Evolutionary conservation across 2,888 invertebrate genomes (phyloP), one percentile per base, ranked within the genome.

Genomic region (Oligia fasciuncula): DNA sequence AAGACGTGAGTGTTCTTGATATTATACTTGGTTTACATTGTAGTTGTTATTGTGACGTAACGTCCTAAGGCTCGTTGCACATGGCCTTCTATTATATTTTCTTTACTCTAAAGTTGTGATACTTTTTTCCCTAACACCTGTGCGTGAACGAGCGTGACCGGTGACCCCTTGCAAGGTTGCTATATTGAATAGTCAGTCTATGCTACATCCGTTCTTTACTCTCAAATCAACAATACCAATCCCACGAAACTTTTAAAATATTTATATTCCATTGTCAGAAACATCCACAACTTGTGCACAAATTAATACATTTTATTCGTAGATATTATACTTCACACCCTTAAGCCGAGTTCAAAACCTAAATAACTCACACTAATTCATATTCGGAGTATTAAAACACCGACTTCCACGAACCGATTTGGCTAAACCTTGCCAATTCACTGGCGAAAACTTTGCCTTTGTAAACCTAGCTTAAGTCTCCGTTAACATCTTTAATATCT

Each of bases 1-100:
- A 96, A 92, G 96, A 97, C 83, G 97, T 97, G 87, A 95, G 97
- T 95, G 84, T 17, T 72, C 49, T 35, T 62, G 6, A 49, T 71
- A 70, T 57, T 62, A 40, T 65, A 57, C 43, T 6, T n/a, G 13
- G 43, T 51, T 72, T 65, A 35, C n/a, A 43, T 9, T 67, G 49
- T 75, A 66, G 54, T 66, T 57, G 3, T 54, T 57, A n/a, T 63
- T 54, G n/a, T 79, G 49, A 63, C 5, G 40, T 73, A 54, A 19
- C 17, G 29, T 73, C 1, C 2, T 6, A 72, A 70, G 63, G 46
- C 51, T 70, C 35, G 19, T 19, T 73, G 14, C 40, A 54, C 51
- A 66, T 71, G 57, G 43, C 73, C 49, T 73, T 84, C n/a, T 73
- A 8, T 57, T 17, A 40, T 69, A 43, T 72, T 79, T 74, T 74